Evolutionary conservation across 2,888 invertebrate genomes (phyloP), one percentile per base, ranked within the genome.

Genomic region (Icerya purchasi): DNA sequence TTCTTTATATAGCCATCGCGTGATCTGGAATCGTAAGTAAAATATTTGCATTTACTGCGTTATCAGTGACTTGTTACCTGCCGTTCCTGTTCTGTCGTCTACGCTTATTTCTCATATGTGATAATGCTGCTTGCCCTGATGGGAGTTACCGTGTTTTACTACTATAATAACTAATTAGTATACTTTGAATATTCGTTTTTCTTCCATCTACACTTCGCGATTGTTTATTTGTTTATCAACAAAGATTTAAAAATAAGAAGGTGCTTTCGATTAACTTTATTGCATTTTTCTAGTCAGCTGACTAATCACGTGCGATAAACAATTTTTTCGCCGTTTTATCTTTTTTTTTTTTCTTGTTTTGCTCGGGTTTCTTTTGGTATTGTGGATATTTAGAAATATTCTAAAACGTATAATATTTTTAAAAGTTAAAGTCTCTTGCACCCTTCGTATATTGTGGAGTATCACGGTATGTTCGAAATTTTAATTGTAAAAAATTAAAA

Each of bases 221-320:
- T 5, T 36, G 5, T n/a, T n/a, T n/a, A n/a, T 8, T 36, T 36
- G 36, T 36, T 36, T 36, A 36, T 36, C 36, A 36, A 36, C 36
- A 36, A 14, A 36, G 36, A 36, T 36, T 36, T 36, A 36, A 36
- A 36, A 36, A 36, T 36, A 36, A 36, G n/a, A n/a, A n/a, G n/a
- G n/a, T n/a, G 36, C 36, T 36, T 14, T 36, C 36, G 36, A 36
- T 36, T 36, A 36, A 36, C 36, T 24, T 21, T 56, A n/a, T 59
- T 59, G 50, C 50, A 51, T 50, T n/a, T n/a, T 54, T 36, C 49
- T 19, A 50, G 56, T 60, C 60, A 60, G 60, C 60, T 60, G 60
- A 60, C 49, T 56, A 56, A 56, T 60, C 60, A 60, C 60, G 60
- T 60, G 60, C 56, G 60, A 52, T 52, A 52, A 52, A 58, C 57